phyloP scores from a whole-genome alignment of 2,888 invertebrate genomes.

The Clepsis dumicolana region DNA sequence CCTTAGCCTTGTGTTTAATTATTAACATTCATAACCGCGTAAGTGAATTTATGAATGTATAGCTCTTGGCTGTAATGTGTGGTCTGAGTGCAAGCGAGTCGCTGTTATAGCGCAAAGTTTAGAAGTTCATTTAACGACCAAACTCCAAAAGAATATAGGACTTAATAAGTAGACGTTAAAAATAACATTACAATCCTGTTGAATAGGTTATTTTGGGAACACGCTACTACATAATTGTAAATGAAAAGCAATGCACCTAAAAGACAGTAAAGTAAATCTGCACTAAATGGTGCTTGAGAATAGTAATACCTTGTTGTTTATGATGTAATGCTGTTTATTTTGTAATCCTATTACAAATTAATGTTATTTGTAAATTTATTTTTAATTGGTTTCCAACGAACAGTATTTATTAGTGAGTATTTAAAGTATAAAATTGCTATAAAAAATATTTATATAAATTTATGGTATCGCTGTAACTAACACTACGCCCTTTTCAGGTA shows the following conservation, averaged over 20 bases:
- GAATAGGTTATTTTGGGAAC: neutral
- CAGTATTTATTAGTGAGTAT: too few relatives aligned
- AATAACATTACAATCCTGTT: neutral
- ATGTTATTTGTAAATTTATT: too few relatives aligned
- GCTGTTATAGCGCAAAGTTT: neutral
- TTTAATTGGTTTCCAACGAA: too few relatives aligned
- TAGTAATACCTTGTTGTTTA: too few relatives aligned
- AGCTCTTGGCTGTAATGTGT: slow-evolving; percentile 52
- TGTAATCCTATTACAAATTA: too few relatives aligned
- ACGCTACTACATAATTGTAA: neutral
- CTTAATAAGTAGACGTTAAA: too few relatives aligned
- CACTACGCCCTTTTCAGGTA: slow-evolving; percentile 64
- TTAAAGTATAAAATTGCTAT: too few relatives aligned
- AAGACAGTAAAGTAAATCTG: neutral
- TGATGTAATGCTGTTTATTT: too few relatives aligned
- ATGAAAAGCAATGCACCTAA: neutral
- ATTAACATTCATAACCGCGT: slow-evolving; percentile 79
- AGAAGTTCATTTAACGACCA: neutral
- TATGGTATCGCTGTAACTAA: slow-evolving; percentile 46
- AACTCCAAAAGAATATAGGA: too few relatives aligned
- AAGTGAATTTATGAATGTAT: slow-evolving; percentile 77
- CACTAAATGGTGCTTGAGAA: neutral
- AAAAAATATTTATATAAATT: neutral
- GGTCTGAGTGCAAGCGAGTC: slow-evolving; percentile 53
- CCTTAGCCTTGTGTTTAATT: slow-evolving; percentile 58